Evolutionary conservation across 2,888 invertebrate species (phyloP), one percentile per base, ranked within the genome.

Genomic region (Clitarchus hookeri): DNA sequence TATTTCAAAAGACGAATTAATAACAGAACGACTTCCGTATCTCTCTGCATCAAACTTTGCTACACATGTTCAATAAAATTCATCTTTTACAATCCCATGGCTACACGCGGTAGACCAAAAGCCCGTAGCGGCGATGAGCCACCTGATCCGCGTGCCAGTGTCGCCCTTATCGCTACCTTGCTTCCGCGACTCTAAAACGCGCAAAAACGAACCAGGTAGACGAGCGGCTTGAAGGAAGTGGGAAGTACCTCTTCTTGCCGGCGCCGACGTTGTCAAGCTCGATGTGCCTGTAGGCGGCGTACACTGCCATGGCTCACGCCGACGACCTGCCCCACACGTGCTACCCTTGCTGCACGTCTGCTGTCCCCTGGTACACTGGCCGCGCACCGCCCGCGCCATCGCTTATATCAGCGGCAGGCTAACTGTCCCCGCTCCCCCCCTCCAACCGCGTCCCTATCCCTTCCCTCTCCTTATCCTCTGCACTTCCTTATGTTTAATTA

Each of bases 211-310:
- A 3, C 36, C 36, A 36, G 36, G 36, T 36, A 36, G 36, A 36
- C 36, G 36, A 36, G 36, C 36, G 36, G 36, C 36, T 36, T 1
- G 36, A 36, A 36, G 36, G 36, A 1, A 1, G 36, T 36, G 36
- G 36, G 36, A 36, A 65, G 65, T 65, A 97, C 97, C 97, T 96
- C 93, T 97, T 97, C 93, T 98, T 98, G 92, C 97, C 97, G 93
- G 96, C 96, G 92, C 97, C 97, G 92, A 97, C 96, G 93, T 97
- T 97, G 94, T 97, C 97, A 90, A 98, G 95, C 93, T 97, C 97
- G 92, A 98, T 96, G 93, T 97, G 97, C 93, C 97, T 96, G 94
- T 97, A 97, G 89, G 97, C 95, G 91, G 97, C 97, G 94, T 97
- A 97, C 91, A 97, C 96, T 92, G 97, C 97, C 97, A 97, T 97